Percentiles rank a stretch among this genome's conserved stretches.
phyloP scores from a whole-genome alignment of 2,888 invertebrate genomes.

The Drosophila melanocephala region DNA sequence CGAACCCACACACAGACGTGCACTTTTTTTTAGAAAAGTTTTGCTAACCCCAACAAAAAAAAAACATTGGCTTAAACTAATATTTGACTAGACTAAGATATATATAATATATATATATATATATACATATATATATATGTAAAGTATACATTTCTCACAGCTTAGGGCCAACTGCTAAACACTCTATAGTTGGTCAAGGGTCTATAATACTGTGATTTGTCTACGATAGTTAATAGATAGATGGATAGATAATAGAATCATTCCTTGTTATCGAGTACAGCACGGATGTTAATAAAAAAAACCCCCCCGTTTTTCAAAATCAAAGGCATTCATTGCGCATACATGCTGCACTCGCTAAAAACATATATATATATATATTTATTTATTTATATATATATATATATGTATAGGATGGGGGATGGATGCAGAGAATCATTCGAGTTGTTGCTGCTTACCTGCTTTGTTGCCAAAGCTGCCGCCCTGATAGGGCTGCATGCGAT shows the following conservation, averaged over 20 bases:
- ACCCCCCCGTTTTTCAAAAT: neutral
- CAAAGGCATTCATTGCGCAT: neutral
- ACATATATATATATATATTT: neutral
- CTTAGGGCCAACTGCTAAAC: conserved; percentile 71
- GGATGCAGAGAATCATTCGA: neutral
- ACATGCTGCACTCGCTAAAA: conserved; percentile 3
- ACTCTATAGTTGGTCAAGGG: conserved; percentile 29
- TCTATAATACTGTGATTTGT: conserved; percentile 50
- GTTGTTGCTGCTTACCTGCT: conserved; percentile 69
- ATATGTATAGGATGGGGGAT: neutral
- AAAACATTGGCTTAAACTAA: conserved; percentile 4
- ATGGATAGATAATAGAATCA: neutral
- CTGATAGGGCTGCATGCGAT: conserved; percentile 81
- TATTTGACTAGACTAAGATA: conserved; percentile 8
- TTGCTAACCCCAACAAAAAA: conserved; percentile 18
- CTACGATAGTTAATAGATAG: neutral
- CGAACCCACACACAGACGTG: conserved; percentile 88
- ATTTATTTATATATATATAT: neutral
- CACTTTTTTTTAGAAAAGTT: conserved; percentile 85
- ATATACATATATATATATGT: conserved; percentile 14
- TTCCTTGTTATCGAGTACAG: neutral
- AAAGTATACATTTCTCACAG: conserved; percentile 24
- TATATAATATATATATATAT: conserved; percentile 53
- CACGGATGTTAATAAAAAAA: conserved; percentile 1
- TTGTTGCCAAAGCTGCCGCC: conserved; percentile 79